Percentiles rank a stretch among this genome's conserved stretches.
These are phyloP conservation scores for Hydraecia micacea DNA, from an alignment of 2,888 invertebrate genomes.

Conservation along the genomic window DNA sequence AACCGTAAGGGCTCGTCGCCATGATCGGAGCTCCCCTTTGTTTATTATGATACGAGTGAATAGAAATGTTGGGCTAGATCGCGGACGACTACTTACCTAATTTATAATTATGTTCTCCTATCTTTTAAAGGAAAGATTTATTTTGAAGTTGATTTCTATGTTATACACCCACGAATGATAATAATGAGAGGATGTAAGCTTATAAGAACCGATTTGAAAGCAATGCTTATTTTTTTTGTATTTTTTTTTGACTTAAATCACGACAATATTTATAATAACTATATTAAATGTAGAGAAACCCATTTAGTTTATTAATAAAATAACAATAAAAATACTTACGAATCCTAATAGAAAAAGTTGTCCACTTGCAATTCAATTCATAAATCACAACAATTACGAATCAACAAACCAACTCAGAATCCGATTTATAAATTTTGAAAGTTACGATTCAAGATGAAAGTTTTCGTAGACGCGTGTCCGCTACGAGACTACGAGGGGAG, in stretches of 20 bases:
- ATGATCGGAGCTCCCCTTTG: constrained; percentile 81
- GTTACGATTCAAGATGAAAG: constrained; percentile 56
- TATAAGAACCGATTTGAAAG: not conserved
- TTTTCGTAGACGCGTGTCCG: constrained; percentile 74
- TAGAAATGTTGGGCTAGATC: constrained; percentile 45
- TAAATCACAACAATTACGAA: constrained; percentile 56
- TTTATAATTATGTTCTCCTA: constrained; percentile 31
- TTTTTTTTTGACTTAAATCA: not conserved
- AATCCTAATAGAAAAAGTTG: constrained; percentile 74
- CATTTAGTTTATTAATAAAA: not conserved
- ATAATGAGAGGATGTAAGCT: not conserved
- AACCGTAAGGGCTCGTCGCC: constrained; percentile 77
- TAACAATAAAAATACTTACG: constrained; percentile 73
- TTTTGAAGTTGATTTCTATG: not conserved
- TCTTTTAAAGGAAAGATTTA: constrained; percentile 8
- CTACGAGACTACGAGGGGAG: constrained; percentile 69
- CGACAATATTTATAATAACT: not conserved
- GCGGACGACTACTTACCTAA: constrained; percentile 7
- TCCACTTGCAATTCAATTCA: constrained; percentile 68
- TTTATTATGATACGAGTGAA: constrained; percentile 70
- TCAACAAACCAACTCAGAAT: constrained; percentile 53
- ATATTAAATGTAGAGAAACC: not conserved
- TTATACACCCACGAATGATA: not conserved
- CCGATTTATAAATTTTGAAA: constrained; percentile 53
- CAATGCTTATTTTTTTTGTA: not conserved